Percentiles rank a stretch among this genome's conserved stretches.
Conservation (phyloP, 53 echinoderm and acorn worm genomes). For the Temnopleurus reevesii region DNA sequence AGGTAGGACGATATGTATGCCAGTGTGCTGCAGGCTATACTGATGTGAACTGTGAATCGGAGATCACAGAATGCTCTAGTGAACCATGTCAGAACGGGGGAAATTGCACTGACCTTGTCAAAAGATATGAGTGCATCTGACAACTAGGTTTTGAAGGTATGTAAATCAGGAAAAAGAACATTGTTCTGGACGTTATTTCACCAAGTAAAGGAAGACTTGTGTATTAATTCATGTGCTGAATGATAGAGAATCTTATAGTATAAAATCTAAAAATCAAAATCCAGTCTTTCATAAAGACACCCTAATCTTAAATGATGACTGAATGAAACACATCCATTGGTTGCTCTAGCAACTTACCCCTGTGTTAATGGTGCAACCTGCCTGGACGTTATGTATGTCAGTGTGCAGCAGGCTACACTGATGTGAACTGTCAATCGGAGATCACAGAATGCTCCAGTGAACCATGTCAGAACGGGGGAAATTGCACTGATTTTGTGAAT, state of each 20-base stretch:
- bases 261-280: no score
- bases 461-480: conserved; percentile 50
- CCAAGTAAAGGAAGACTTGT: no score
- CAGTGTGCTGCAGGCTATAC: conserved; percentile 51
- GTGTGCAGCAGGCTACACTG: conserved; percentile 56
- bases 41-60: conserved; percentile 49
- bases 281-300: no score
- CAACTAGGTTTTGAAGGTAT: conserved; percentile 53
- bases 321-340: no score
- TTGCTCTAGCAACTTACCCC: no score
- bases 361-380: conserved; percentile 80
- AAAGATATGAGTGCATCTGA: conserved; percentile 56
- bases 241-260: no score
- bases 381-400: conserved; percentile 52
- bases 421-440: conserved; percentile 49
- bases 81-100: conserved; percentile 52
- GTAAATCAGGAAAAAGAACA: no score
- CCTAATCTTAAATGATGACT: no score
- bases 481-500: conserved; percentile 60
- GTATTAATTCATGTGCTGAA: no score
- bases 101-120: conserved; percentile 56
- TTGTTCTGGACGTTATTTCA: no score
- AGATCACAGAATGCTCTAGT: conserved; percentile 71
- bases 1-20: conserved; percentile 34
- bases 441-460: conserved; percentile 68